These are phyloP conservation scores for Botrylloides violaceus DNA, from an alignment of 23 tunicate species.

Conservation along the genomic window DNA sequence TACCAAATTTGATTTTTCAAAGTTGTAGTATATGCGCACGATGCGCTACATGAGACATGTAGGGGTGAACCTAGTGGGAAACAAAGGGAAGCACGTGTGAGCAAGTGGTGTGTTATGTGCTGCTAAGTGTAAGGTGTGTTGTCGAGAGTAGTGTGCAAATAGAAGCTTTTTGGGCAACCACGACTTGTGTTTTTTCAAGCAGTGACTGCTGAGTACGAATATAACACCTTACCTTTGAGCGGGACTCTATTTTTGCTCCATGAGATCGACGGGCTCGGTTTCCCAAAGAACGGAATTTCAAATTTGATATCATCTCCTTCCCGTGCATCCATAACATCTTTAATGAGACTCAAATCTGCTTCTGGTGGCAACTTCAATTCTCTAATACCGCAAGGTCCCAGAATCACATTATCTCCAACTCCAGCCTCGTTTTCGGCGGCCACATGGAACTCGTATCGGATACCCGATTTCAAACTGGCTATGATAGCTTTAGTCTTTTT, in stretches of 20 bases:
- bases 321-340: slow-evolving; percentile 14
- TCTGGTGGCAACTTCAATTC: slow-evolving; percentile 33
- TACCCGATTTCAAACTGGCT: slow-evolving; percentile 18
- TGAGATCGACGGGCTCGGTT: slow-evolving; percentile 30
- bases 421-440: slow-evolving; percentile 59
- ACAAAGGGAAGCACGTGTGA: too few relatives aligned
- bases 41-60: too few relatives aligned
- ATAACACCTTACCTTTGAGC: slow-evolving; percentile 28
- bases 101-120: too few relatives aligned
- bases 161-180: background rate
- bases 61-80: too few relatives aligned
- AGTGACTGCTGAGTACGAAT: too few relatives aligned
- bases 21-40: too few relatives aligned
- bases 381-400: slow-evolving; percentile 25
- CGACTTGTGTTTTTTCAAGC: too few relatives aligned
- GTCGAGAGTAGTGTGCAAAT: background rate
- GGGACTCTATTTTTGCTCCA: slow-evolving; percentile 47
- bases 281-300: slow-evolving; percentile 32
- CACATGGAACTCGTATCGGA: slow-evolving; percentile 39
- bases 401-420: slow-evolving; percentile 18
- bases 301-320: slow-evolving; percentile 25
- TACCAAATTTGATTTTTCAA: too few relatives aligned
- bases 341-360: slow-evolving; percentile 18
- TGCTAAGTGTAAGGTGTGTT: background rate
- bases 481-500: slow-evolving; percentile 14